Conservation (phyloP, 2,888 invertebrate genomes). For the Nomada lathburiana region DNA sequence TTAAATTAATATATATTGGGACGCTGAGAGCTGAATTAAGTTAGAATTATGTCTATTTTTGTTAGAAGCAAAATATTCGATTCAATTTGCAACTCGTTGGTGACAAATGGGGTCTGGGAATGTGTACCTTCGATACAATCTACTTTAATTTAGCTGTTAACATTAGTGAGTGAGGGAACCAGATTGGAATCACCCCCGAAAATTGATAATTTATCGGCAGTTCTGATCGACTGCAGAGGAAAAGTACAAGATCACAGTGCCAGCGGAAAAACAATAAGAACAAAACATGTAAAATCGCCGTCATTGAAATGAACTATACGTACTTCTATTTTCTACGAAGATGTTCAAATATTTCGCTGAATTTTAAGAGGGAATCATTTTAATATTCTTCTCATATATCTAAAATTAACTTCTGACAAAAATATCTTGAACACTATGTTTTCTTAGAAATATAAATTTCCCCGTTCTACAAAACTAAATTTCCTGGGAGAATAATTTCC, state of each 20-base stretch:
- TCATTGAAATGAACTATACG: not conserved
- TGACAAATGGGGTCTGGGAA: not conserved
- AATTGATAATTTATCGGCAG: not conserved
- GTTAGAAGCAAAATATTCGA: not conserved
- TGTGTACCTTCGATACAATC: conserved; percentile 10
- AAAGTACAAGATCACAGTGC: not conserved
- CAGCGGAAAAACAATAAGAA: not conserved
- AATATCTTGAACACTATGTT: no score
- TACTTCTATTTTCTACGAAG: no score
- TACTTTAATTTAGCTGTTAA: conserved; percentile 1
- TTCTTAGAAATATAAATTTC: no score
- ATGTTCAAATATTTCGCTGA: no score
- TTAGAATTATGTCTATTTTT: not conserved
- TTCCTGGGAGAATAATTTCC: no score
- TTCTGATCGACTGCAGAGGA: not conserved
- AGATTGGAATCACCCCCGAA: not conserved
- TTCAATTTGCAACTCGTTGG: not conserved
- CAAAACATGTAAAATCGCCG: not conserved
- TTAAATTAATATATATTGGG: not conserved
- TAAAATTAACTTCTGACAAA: no score
- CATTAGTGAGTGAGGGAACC: not conserved
- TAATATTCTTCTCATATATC: no score
- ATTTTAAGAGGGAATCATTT: no score
- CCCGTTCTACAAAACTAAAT: no score
- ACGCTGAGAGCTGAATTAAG: not conserved